Conservation (phyloP, 2,888 invertebrate genomes). For the Spodoptera littoralis region DNA sequence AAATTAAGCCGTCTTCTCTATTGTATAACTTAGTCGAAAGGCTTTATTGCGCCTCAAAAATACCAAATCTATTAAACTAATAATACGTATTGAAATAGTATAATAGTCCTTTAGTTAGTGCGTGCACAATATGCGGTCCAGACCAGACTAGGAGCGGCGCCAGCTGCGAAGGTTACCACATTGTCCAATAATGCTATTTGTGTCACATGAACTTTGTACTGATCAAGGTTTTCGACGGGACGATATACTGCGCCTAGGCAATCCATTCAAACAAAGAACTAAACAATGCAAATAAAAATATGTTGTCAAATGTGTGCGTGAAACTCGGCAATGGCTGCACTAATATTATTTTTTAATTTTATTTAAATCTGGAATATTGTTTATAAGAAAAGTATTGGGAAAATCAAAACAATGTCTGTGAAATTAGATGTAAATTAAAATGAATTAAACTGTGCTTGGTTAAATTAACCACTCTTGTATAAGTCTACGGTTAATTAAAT, state of each 20-base stretch:
- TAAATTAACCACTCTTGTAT: not conserved
- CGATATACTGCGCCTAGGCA: constrained; percentile 14
- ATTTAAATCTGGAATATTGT: too few species aligned
- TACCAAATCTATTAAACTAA: too few species aligned
- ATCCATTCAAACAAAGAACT: constrained; percentile 10
- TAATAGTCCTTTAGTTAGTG: constrained; percentile 3
- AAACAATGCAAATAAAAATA: constrained; percentile 1
- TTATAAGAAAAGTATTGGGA: too few species aligned
- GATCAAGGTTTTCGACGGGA: constrained; percentile 52
- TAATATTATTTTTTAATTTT: too few species aligned
- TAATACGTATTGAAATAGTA: too few species aligned
- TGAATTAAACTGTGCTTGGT: too few species aligned
- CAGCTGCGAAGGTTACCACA: constrained; percentile 45
- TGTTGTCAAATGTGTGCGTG: constrained; percentile 1
- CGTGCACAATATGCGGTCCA: constrained; percentile 33
- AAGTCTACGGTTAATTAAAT: not conserved
- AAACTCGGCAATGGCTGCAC: not conserved
- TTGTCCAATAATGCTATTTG: constrained; percentile 52
- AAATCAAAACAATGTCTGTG: too few species aligned
- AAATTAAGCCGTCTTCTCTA: too few species aligned
- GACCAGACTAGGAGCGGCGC: constrained; percentile 47
- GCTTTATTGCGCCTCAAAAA: too few species aligned
- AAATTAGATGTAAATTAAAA: too few species aligned
- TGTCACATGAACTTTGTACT: constrained; percentile 52
- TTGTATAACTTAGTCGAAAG: too few species aligned